Evolutionary conservation across 2,888 invertebrate species (phyloP).

Genomic region (Oxytorus armatus): DNA sequence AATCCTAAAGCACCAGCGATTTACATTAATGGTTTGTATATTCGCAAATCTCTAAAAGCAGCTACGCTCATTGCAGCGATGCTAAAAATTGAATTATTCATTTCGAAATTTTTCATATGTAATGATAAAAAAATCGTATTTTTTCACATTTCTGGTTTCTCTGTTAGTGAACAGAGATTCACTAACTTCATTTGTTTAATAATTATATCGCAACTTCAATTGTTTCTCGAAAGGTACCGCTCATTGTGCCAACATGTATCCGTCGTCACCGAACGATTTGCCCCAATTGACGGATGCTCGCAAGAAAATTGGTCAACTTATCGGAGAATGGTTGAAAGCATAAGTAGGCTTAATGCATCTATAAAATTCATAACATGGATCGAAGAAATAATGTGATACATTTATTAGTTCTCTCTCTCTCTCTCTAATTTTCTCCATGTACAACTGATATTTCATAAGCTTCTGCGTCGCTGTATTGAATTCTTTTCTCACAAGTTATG

Average conservation of each 20-base stretch:
- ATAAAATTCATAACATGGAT: neutral
- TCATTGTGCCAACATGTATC: constrained; percentile 98
- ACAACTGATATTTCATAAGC: constrained; percentile 29
- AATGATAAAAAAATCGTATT: no score
- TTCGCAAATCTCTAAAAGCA: neutral
- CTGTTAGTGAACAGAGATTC: no score
- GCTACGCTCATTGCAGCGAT: no score
- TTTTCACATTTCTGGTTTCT: no score
- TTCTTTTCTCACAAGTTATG: constrained; percentile 32
- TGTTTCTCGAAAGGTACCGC: constrained; percentile 90
- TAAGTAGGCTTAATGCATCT: constrained; percentile 28
- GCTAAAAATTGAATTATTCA: no score
- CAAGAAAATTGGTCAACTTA: constrained; percentile 86
- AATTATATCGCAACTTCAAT: no score
- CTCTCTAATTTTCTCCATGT: constrained; percentile 18
- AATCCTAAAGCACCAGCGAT: constrained; percentile 88
- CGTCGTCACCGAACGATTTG: constrained; percentile 88
- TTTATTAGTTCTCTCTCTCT: constrained; percentile 41
- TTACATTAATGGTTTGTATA: constrained; percentile 89
- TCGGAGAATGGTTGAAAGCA: constrained; percentile 86
- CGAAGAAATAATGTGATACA: constrained; percentile 48
- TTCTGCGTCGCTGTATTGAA: constrained; percentile 16
- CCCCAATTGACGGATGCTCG: constrained; percentile 90
- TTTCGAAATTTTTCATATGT: no score
- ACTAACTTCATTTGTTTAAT: no score